Evolutionary conservation across 1,140 invertebrate genomes (phyloP), one percentile per base, ranked within the genome.

Genomic region (Zaprionus lachaisei): DNA sequence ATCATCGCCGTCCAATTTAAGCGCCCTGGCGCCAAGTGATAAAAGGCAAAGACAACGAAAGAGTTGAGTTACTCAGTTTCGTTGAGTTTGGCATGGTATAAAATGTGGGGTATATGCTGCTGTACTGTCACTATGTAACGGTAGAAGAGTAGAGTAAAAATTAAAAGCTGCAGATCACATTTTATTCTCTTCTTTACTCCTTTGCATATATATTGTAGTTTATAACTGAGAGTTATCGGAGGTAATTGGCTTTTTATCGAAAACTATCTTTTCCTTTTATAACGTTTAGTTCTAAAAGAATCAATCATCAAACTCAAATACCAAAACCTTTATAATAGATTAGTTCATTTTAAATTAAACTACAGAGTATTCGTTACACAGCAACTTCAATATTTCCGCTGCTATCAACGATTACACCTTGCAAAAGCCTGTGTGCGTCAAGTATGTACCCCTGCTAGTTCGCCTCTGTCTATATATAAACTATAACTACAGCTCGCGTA

Each of bases 21-120:
- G 68, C 73, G 68, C 73, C 68, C 68, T 76, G 73, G 73, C 73
- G 73, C 73, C 73, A 76, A 76, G 44, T 34, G 68, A 54, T 65
- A 41, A 71, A 76, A 57, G 24, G 12, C 15, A 51, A 51, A 56
- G 26, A 76, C 68, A 60, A 65, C 60, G 24, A 60, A 44, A 70
- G 69, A 31, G n/a, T 51, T 26, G 26, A 70, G 31, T 28, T 54
- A 60, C 17, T 58, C 31, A 37, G 54, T 49, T 58, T 28, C 28
- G 47, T 51, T 51, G 20, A 51, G 47, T 51, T 51, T 51, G 2
- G 47, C 20, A 24, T 20, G 17, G 9, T 31, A 2, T 5, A 31
- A 6, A 41, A 12, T n/a, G 20, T 49, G 37, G 70, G 70, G 63
- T 72, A 67, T 67, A 41, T 57, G 20, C 20, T 24, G 47, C 2